Conservation (phyloP, 2,888 invertebrate species). For the Drosophila macrospina region DNA sequence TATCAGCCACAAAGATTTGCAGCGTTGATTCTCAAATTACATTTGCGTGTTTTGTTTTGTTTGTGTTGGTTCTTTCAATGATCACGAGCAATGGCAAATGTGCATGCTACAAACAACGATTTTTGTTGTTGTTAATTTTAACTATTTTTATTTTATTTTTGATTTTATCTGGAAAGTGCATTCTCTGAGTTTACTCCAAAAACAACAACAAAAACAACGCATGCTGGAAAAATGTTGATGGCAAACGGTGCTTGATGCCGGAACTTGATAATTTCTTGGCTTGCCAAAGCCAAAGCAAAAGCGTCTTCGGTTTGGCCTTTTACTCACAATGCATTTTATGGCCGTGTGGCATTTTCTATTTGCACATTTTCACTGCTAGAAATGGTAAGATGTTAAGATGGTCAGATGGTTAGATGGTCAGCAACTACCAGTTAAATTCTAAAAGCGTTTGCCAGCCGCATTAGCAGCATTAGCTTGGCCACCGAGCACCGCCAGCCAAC, state of each 20-base stretch:
- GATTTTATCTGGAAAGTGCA: constrained; percentile 63
- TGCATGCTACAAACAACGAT: constrained; percentile 12
- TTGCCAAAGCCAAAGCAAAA: no score
- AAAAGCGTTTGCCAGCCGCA: constrained; percentile 41
- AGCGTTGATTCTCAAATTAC: constrained; percentile 38
- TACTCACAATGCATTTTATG: constrained; percentile 58
- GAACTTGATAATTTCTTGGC: constrained; percentile 66
- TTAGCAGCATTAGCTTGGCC: constrained; percentile 37
- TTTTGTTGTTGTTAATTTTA: no score
- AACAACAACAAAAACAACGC: constrained; percentile 10
- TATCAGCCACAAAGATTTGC: constrained; percentile 21
- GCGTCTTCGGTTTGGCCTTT: constrained; percentile 31
- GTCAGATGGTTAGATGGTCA: neutral
- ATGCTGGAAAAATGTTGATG: constrained; percentile 38
- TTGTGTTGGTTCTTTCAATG: constrained; percentile 15
- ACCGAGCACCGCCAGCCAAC: neutral
- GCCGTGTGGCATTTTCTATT: constrained; percentile 63
- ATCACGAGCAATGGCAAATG: constrained; percentile 7
- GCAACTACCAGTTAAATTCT: constrained; percentile 20
- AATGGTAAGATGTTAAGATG: constrained; percentile 29
- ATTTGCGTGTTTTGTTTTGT: constrained; percentile 50
- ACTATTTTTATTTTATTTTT: constrained; percentile 8
- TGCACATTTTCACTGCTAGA: constrained; percentile 64
- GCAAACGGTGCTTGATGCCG: constrained; percentile 58
- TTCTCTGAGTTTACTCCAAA: constrained; percentile 15